A percentile compares a stretch with the other conserved stretches of the same genome.
Evolutionary conservation across 2,797 vertebrate genomes (phyloP).

Genomic region (Helicolenus hilgendorfi): DNA sequence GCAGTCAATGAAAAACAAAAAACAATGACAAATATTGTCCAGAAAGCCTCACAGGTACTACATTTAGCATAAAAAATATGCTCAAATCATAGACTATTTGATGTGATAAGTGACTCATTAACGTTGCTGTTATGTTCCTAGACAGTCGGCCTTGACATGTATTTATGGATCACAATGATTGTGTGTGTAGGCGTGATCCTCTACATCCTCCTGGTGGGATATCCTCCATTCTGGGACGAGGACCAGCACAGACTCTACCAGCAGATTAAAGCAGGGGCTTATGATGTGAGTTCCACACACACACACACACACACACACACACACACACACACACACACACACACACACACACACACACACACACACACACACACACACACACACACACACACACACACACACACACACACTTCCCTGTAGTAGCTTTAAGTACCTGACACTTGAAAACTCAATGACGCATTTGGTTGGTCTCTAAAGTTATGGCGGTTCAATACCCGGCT

Average conservation of each 20-base stretch:
- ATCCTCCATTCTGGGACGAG: conserved; percentile 99
- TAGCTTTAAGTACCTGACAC: neutral
- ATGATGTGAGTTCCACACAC: conserved; percentile 91
- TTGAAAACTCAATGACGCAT: neutral
- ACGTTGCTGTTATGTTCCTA: neutral
- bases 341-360: too few relatives aligned
- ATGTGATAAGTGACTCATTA: neutral
- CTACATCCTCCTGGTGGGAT: conserved; percentile 97
- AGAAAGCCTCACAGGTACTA: too few relatives aligned
- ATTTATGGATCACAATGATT: neutral
- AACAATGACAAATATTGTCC: too few relatives aligned
- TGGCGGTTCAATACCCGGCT: neutral
- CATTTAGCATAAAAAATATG: too few relatives aligned
- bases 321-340: too few relatives aligned
- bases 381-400: too few relatives aligned
- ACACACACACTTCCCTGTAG: too few relatives aligned
- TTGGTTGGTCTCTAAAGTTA: neutral
- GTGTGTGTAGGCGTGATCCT: conserved; percentile 94
- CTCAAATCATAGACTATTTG: neutral
- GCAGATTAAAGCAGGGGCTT: conserved; percentile 98
- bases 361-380: too few relatives aligned
- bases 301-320: too few relatives aligned
- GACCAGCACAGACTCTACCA: conserved; percentile 98
- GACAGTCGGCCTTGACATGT: neutral
- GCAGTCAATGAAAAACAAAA: too few relatives aligned